These are phyloP conservation scores for Orgyia antiqua DNA, from an alignment of 2,888 invertebrate species.

Conservation along the genomic window DNA sequence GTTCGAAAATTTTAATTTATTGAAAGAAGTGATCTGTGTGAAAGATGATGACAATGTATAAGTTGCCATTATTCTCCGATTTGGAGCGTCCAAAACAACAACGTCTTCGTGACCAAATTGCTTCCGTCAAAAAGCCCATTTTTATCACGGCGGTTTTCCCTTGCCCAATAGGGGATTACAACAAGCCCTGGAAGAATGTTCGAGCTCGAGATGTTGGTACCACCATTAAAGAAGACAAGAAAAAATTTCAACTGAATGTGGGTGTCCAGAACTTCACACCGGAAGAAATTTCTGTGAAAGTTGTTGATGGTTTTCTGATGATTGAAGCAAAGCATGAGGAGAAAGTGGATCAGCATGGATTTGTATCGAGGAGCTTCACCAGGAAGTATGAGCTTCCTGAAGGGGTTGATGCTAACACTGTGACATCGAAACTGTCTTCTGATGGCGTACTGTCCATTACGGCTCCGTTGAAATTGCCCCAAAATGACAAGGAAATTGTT, in stretches of 20 bases:
- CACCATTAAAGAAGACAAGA: conserved; percentile 66
- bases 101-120: conserved; percentile 39
- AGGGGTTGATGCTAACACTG: conserved; percentile 76
- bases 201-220: conserved; percentile 55
- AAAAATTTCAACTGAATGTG: conserved; percentile 81
- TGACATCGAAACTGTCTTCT: conserved; percentile 84
- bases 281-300: conserved; percentile 86
- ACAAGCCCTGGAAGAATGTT: conserved; percentile 64
- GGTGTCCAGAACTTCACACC: conserved; percentile 87
- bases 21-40: too few species aligned
- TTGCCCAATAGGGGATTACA: conserved; percentile 34
- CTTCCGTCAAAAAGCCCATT: too few species aligned
- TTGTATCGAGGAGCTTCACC: conserved; percentile 84
- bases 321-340: conserved; percentile 89
- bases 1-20: too few species aligned
- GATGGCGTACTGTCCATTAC: conserved; percentile 86
- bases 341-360: conserved; percentile 86
- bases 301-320: conserved; percentile 81
- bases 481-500: conserved; percentile 73
- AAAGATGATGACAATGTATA: conserved; percentile 65
- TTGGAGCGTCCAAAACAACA: conserved; percentile 37
- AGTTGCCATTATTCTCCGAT: conserved; percentile 52
- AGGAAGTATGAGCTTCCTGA: conserved; percentile 81
- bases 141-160: too few species aligned
- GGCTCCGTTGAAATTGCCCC: conserved; percentile 76